phyloP scores from a whole-genome alignment of 1,140 invertebrate genomes.

The Pygmarrhopalites habei region DNA sequence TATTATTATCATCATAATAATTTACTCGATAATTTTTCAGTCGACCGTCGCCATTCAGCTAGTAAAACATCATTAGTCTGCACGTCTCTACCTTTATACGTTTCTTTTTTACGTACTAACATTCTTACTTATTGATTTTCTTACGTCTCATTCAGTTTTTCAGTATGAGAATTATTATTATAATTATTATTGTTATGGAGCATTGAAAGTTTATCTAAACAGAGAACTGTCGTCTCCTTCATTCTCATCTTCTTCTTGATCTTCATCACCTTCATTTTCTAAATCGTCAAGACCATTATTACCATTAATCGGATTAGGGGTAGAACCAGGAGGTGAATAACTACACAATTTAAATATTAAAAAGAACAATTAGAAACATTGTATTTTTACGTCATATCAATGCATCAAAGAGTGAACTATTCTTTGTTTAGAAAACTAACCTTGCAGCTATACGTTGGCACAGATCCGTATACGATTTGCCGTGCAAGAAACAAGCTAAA shows the following conservation, averaged over 20 bases:
- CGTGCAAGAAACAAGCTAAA: constrained; percentile 70
- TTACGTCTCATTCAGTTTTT: no score
- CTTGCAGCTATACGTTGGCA: constrained; percentile 37
- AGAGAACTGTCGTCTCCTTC: background rate
- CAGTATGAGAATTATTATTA: background rate
- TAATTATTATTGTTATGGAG: background rate
- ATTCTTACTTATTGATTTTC: constrained; percentile 4
- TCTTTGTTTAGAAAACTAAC: no score
- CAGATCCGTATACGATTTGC: constrained; percentile 65
- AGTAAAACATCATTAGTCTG: no score
- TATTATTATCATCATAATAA: no score
- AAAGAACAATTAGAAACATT: no score
- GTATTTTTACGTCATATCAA: no score
- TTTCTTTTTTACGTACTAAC: background rate
- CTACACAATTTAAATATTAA: no score
- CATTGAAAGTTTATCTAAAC: background rate
- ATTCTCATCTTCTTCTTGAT: background rate
- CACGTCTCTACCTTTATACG: constrained; percentile 3
- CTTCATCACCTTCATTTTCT: constrained; percentile 12
- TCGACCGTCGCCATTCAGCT: no score
- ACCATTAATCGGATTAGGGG: constrained; percentile 1
- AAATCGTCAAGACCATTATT: constrained; percentile 2
- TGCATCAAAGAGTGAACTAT: no score
- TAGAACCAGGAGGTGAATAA: background rate
- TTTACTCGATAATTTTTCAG: no score